Evolutionary conservation across 2,888 invertebrate genomes (phyloP), one percentile per base, ranked within the genome.

Genomic region (Drosophila buzzatii): DNA sequence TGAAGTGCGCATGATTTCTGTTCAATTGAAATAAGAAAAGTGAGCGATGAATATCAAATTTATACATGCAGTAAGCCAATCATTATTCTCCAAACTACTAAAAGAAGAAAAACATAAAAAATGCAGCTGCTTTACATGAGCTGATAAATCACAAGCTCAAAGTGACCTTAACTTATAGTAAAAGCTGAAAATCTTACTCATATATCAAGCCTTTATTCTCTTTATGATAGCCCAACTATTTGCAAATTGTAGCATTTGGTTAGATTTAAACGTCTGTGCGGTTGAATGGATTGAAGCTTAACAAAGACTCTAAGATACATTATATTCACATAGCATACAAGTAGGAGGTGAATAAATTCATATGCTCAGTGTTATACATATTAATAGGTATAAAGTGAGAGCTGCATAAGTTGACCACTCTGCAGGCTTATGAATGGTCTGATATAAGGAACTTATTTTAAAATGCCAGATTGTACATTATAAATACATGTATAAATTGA

Each of bases 281-380:
- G 20, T 20, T 9, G 9, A 23, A 79, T 60, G 49, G n/a, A n/a
- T 18, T 59, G 18, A 58, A 61, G 41, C 27, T 73, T 83, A 81
- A 78, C 84, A 81, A 84, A 84, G 60, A 57, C 63, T 58, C 31
- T 16, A 81, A 74, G 69, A 67, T 78, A 81, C 66, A 65, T 69
- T 69, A 33, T 51, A 56, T 44, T 45, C 65, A 69, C 44, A 84
- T 84, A 74, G 84, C 81, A 84, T 84, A 84, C 84, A 82, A 81
- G 84, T 59, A 63, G 79, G 51, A 16, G 58, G 5, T 20, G 47
- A 58, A 80, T 67, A 57, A 51, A 72, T 67, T 44, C 56, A 76
- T 42, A 68, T 62, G 49, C 39, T 45, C 41, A 47, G n/a, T 35
- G 31, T 14, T 27, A 44, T 47, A 52, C 23, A 67, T 66, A 41